Conservation (phyloP, 2,797 vertebrate genomes). For the Thaleichthys pacificus region DNA sequence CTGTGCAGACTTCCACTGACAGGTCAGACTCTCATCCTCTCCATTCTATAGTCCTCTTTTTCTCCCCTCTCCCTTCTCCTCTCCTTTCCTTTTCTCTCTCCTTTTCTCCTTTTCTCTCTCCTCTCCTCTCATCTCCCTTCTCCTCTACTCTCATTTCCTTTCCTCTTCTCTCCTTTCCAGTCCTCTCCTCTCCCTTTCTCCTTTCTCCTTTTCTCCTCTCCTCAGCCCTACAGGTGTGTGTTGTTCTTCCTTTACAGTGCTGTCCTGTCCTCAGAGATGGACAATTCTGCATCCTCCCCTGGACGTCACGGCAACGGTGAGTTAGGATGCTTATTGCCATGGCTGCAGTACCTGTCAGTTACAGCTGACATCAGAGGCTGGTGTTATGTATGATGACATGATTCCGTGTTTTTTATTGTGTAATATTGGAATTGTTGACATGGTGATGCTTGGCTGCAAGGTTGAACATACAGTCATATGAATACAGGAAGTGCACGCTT, state of each 20-base stretch:
- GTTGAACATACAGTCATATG: too few species aligned
- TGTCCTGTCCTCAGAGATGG: neutral
- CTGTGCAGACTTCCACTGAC: neutral
- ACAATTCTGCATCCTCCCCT: neutral
- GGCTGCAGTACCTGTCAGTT: neutral
- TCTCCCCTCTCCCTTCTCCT: too few species aligned
- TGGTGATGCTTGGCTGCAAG: too few species aligned
- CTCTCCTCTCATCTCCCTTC: too few species aligned
- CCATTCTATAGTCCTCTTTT: too few species aligned
- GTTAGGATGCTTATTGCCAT: neutral
- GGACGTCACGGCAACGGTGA: conserved; percentile 4
- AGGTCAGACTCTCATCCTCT: neutral
- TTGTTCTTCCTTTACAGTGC: neutral
- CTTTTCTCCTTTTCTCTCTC: too few species aligned
- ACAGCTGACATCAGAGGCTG: neutral
- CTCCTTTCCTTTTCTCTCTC: too few species aligned
- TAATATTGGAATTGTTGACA: neutral
- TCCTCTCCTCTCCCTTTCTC: neutral
- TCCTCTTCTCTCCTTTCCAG: neutral
- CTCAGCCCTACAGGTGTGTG: too few species aligned
- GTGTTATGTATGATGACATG: too few species aligned
- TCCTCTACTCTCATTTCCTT: neutral
- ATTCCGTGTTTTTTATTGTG: neutral
- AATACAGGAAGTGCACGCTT: too few species aligned
- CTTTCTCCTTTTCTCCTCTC: neutral